Base-by-base conservation (phyloP, 1,140 invertebrate species). In the Carposina sasakii region DNA sequence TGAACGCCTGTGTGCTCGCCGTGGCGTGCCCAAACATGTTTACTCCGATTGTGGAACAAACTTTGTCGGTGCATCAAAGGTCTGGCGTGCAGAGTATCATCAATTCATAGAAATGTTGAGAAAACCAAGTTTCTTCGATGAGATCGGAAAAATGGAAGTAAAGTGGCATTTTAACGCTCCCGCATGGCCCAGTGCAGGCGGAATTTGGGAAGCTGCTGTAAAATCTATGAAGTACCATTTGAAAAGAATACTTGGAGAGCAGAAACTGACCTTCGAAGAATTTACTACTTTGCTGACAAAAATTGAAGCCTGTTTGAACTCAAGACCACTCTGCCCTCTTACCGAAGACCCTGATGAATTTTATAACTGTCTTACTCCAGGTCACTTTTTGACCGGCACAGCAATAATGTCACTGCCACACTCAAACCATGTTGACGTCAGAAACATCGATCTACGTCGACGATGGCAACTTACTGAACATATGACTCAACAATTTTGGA, bases 221-320 rank as follows among this genome's bases (percentile, higher is more conserved):
- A 60, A 56, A 59, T 54, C 42, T 15, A 51, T 57, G 2, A 76
- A 76, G 45, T 51, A 46, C 39, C 71, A 76, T 44, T 31, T 79
- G 5, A 48, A 47, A 24, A 46, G 61, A 36, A 50, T 67, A 22
- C 26, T 68, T 22, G 57, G 65, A 22, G 44, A 65, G 9, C 46
- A 48, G 20, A 47, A 54, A 22, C 54, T 84, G 2, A 79, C 65
- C 5, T 67, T 63, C 31, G 59, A 62, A 36, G 49, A 63, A 52
- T 67, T 71, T 15, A 56, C 48, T 1, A 76, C 66, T 0, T 15
- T 74, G 4, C 36, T 76, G 3, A 22, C 24, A 41, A 63, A 74
- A 49, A 60, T 74, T 21, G 74, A 81, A 49, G 72, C 72, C 2
- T 58, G 55, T 17, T 21, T 78, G 5, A 81, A 81, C 37, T 75